Conservation (phyloP, 2,113 vertebrate species). For the Thamnophis sirtalis region DNA sequence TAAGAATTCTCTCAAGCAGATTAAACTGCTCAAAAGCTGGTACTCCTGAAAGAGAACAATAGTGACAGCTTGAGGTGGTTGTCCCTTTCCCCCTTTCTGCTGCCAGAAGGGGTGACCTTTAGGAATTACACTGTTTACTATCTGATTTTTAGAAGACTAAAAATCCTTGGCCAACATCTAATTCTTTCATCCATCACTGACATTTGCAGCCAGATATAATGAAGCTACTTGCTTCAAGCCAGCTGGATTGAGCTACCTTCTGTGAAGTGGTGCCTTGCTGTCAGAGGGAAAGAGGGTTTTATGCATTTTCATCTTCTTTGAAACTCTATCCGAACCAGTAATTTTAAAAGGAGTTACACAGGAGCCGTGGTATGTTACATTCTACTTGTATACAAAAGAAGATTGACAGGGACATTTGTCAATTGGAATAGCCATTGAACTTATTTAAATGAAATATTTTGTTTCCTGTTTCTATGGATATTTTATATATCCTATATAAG, state of each 20-base stretch:
- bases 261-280: conserved; percentile 28
- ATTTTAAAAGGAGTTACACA: background rate
- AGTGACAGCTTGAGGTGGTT: background rate
- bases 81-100: background rate
- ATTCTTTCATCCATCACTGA: background rate
- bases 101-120: conserved; percentile 9
- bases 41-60: conserved; percentile 11
- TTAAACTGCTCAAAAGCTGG: conserved; percentile 1
- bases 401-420: conserved; percentile 27
- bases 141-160: conserved; percentile 28
- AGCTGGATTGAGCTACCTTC: conserved; percentile 25
- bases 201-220: background rate
- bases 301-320: conserved; percentile 20
- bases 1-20: conserved; percentile 25
- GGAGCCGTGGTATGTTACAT: background rate
- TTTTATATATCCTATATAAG: background rate
- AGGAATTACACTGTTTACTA: background rate
- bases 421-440: conserved; percentile 25
- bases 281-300: conserved; percentile 17
- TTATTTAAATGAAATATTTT: background rate
- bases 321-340: conserved; percentile 26
- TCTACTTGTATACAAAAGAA: background rate
- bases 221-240: conserved; percentile 35
- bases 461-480: background rate
- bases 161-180: background rate